Percentiles rank a stretch among this genome's conserved stretches.
phyloP scores from a whole-genome alignment of 2,113 vertebrate species.

The Cnemophilus loriae region DNA sequence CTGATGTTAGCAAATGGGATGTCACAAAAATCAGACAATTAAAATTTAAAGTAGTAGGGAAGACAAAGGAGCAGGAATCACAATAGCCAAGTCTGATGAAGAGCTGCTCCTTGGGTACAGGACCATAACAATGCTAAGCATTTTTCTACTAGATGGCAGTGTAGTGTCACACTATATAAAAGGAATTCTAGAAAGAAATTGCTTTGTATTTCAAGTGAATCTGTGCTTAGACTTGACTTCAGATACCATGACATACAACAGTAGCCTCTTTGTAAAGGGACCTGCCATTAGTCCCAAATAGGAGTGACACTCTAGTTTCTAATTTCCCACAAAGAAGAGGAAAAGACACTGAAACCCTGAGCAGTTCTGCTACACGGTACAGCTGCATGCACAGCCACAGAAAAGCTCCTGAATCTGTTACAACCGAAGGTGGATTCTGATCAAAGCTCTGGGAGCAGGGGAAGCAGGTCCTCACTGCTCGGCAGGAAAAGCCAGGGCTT shows the following conservation, averaged over 20 bases:
- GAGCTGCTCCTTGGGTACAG: conserved; percentile 25
- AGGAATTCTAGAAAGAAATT: conserved; percentile 42
- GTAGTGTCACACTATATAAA: conserved; percentile 44
- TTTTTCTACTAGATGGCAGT: conserved; percentile 73
- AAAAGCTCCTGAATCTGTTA: neutral
- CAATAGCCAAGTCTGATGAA: conserved; percentile 35
- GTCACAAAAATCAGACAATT: neutral
- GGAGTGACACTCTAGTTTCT: neutral
- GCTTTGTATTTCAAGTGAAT: conserved; percentile 41
- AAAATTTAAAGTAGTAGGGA: neutral
- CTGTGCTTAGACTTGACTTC: conserved; percentile 24
- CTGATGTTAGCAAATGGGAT: neutral
- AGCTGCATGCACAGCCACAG: neutral
- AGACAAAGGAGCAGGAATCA: conserved; percentile 28
- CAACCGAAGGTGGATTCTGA: neutral
- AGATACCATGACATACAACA: neutral
- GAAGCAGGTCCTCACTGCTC: neutral
- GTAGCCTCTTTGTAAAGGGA: neutral
- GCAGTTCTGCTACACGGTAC: neutral
- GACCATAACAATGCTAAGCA: conserved; percentile 9
- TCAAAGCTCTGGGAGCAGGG: neutral
- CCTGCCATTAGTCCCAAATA: neutral
- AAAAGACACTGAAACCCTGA: neutral
- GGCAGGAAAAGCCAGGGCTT: neutral
- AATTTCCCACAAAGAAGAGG: neutral